Percentiles rank a stretch among this genome's conserved stretches.
These are phyloP conservation scores for Lineus longissimus DNA, from an alignment of 1,140 invertebrate genomes.

Conservation along the genomic window DNA sequence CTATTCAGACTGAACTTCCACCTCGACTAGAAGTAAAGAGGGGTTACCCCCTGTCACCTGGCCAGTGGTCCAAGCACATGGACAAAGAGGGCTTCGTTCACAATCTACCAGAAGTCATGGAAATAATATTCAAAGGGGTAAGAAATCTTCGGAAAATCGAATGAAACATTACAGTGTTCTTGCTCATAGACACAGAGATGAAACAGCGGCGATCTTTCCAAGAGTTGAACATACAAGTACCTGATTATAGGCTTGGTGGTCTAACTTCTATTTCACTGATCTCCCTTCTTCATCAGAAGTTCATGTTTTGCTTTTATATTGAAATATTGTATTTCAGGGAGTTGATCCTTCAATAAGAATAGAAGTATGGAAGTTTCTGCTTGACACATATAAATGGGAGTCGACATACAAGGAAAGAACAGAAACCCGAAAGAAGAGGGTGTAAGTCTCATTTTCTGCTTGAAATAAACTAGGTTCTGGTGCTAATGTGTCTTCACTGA, in stretches of 20 bases:
- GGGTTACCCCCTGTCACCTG: conserved; percentile 63
- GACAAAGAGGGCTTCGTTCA: conserved; percentile 68
- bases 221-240: too few species aligned
- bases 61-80: conserved; percentile 75
- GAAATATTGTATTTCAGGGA: conserved; percentile 65
- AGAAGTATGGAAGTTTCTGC: conserved; percentile 92
- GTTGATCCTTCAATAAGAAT: conserved; percentile 67
- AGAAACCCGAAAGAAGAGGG: conserved; percentile 67
- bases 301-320: too few species aligned
- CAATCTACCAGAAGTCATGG: conserved; percentile 61
- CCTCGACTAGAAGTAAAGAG: conserved; percentile 47
- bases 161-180: conserved; percentile 8
- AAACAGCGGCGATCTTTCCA: too few species aligned
- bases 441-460: conserved; percentile 47
- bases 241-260: too few species aligned
- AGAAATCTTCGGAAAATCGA: conserved; percentile 41
- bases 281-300: too few species aligned
- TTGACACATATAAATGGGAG: conserved; percentile 85
- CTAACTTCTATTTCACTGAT: too few species aligned
- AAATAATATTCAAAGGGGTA: conserved; percentile 87
- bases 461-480: background rate
- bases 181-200: conserved; percentile 8
- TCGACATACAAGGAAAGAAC: conserved; percentile 69
- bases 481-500: background rate
- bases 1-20: conserved; percentile 50